Conservation (phyloP, 1,140 invertebrate species). For the Monochamus saltuarius region DNA sequence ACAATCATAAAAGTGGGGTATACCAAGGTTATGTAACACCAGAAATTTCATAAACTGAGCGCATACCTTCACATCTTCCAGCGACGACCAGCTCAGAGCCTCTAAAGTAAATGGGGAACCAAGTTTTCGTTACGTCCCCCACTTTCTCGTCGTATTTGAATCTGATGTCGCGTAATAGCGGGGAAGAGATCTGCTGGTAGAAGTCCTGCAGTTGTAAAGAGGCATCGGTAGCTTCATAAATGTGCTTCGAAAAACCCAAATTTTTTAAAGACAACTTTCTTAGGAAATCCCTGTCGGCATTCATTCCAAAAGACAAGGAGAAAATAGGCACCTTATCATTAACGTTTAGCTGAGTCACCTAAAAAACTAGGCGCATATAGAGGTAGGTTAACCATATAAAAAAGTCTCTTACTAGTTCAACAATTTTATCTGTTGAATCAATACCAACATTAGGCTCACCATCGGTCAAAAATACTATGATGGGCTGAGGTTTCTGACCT, state of each 20-base stretch:
- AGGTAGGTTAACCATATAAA: too few species aligned
- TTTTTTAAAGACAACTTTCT: slow-evolving; percentile 53
- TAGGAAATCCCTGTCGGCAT: slow-evolving; percentile 66
- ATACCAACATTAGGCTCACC: slow-evolving; percentile 51
- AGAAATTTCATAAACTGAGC: too few species aligned
- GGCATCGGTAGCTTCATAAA: slow-evolving; percentile 70
- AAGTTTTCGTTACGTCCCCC: slow-evolving; percentile 53
- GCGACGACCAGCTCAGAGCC: slow-evolving; percentile 62
- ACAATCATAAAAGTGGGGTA: too few species aligned
- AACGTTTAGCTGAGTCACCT: slow-evolving; percentile 28
- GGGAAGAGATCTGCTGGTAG: slow-evolving; percentile 69
- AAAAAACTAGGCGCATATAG: slow-evolving; percentile 2
- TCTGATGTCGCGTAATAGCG: slow-evolving; percentile 46
- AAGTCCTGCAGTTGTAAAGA: slow-evolving; percentile 68
- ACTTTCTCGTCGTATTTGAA: slow-evolving; percentile 61
- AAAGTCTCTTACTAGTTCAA: slow-evolving; percentile 35
- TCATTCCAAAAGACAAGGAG: slow-evolving; percentile 68
- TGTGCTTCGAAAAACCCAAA: too few species aligned
- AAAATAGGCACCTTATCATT: slow-evolving; percentile 56
- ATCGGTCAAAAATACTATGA: slow-evolving; percentile 35
- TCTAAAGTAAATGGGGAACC: slow-evolving; percentile 35
- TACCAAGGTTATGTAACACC: too few species aligned
- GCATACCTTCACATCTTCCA: slow-evolving; percentile 48
- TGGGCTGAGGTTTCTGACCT: slow-evolving; percentile 50
- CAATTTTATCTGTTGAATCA: slow-evolving; percentile 47